A percentile compares a stretch with the other conserved stretches of the same genome.
phyloP scores from a whole-genome alignment of 1,140 invertebrate species.

The Triops longicaudatus region DNA sequence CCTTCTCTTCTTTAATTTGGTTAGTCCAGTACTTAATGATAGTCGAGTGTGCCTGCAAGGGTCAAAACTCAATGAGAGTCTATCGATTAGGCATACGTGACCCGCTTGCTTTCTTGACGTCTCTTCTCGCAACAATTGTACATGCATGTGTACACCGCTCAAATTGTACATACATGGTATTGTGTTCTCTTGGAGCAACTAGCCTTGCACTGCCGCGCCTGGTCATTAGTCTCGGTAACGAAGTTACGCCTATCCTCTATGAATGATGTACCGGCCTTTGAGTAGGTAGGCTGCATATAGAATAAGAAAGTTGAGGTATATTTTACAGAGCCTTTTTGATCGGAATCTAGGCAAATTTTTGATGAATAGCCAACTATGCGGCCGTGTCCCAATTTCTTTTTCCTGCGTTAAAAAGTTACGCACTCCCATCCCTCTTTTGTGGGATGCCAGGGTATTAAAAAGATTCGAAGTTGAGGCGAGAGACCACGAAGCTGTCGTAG shows the following conservation, averaged over 20 bases:
- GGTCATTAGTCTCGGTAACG: slow-evolving; percentile 1
- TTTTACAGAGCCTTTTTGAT: neutral
- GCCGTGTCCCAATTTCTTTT: neutral
- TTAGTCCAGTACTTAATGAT: slow-evolving; percentile 8
- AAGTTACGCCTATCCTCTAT: neutral
- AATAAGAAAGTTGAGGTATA: neutral
- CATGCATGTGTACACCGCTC: neutral
- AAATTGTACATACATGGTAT: neutral
- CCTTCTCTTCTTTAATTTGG: neutral
- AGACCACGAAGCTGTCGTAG: neutral
- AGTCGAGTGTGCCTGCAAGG: neutral
- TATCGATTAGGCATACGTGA: neutral
- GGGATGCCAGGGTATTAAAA: neutral
- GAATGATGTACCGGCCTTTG: neutral
- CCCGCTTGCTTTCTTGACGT: neutral
- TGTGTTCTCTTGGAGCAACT: neutral
- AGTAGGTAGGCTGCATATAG: neutral
- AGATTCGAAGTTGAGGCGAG: neutral
- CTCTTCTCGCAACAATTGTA: neutral
- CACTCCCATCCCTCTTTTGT: too few species aligned
- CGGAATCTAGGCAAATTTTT: neutral
- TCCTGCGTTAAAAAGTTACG: neutral
- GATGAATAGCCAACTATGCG: neutral
- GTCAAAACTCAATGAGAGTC: neutral
- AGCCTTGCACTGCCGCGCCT: neutral